These are phyloP conservation scores for Cosmorhoe ocellata DNA, from an alignment of 2,888 invertebrate species.

Conservation along the genomic window DNA sequence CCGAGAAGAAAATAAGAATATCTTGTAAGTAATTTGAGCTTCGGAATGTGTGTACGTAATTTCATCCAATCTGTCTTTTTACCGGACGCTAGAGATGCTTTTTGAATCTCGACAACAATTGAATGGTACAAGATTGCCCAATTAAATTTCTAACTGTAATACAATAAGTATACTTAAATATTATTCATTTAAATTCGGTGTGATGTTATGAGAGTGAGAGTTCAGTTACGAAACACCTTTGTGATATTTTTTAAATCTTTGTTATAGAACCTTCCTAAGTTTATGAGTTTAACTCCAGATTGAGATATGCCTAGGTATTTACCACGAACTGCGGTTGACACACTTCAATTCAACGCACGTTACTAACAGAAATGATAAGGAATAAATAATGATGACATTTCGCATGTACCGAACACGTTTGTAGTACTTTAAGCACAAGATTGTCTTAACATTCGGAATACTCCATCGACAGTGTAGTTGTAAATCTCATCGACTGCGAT, in stretches of 20 bases:
- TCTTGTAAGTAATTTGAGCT: constrained; percentile 51
- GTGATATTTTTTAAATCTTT: too few relatives aligned
- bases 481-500: constrained; percentile 10
- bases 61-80: constrained; percentile 64
- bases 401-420: constrained; percentile 28
- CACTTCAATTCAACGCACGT: neutral
- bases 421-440: constrained; percentile 14
- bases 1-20: too few relatives aligned
- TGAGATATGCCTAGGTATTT: too few relatives aligned
- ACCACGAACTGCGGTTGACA: too few relatives aligned
- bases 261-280: too few relatives aligned
- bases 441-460: constrained; percentile 13
- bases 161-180: neutral
- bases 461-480: constrained; percentile 14
- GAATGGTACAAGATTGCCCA: constrained; percentile 36
- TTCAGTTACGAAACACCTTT: neutral
- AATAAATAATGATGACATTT: constrained; percentile 11
- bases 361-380: constrained; percentile 17
- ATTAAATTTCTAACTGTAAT: constrained; percentile 34
- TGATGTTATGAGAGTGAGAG: constrained; percentile 20
- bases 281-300: too few relatives aligned
- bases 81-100: constrained; percentile 26
- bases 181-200: constrained; percentile 15
- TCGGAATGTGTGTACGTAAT: constrained; percentile 60
- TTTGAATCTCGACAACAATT: constrained; percentile 27